Evolutionary conservation across 2,888 invertebrate genomes (phyloP).

Genomic region (Myopa testacea): DNA sequence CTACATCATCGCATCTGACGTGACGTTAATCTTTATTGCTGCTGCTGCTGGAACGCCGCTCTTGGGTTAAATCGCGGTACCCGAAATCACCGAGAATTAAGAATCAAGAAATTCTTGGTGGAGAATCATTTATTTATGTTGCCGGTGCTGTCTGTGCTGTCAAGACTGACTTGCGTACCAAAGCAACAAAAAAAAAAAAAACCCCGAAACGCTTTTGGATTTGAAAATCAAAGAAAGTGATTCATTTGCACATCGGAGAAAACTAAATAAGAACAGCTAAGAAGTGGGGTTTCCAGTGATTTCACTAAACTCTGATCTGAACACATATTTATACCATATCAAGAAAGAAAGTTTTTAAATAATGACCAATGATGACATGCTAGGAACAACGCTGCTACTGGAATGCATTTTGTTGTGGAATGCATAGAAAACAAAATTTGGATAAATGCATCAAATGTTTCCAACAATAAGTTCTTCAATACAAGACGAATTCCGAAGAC

Average conservation of each 20-base stretch:
- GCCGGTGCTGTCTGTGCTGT: not conserved
- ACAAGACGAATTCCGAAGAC: too few species aligned
- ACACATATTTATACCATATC: not conserved
- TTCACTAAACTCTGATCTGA: not conserved
- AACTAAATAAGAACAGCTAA: not conserved
- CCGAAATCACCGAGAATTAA: not conserved
- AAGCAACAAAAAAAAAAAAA: not conserved
- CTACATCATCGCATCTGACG: slow-evolving; percentile 38
- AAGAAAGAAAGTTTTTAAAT: too few species aligned
- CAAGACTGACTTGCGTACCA: not conserved
- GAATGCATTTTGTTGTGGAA: too few species aligned
- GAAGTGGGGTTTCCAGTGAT: not conserved
- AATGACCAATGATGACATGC: too few species aligned
- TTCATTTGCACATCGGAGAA: too few species aligned
- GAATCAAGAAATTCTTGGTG: slow-evolving; percentile 11
- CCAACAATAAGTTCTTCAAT: too few species aligned
- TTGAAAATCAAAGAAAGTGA: too few species aligned
- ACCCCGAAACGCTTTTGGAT: too few species aligned
- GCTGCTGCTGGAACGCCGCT: slow-evolving; percentile 49
- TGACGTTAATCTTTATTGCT: slow-evolving; percentile 51
- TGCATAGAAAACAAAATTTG: too few species aligned
- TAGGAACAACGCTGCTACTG: too few species aligned
- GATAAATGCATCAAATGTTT: too few species aligned
- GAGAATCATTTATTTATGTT: slow-evolving; percentile 3
- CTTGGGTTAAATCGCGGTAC: slow-evolving; percentile 5